Conservation (phyloP, 2,888 invertebrate species). For the Cataglyphis rosenhaueri region DNA sequence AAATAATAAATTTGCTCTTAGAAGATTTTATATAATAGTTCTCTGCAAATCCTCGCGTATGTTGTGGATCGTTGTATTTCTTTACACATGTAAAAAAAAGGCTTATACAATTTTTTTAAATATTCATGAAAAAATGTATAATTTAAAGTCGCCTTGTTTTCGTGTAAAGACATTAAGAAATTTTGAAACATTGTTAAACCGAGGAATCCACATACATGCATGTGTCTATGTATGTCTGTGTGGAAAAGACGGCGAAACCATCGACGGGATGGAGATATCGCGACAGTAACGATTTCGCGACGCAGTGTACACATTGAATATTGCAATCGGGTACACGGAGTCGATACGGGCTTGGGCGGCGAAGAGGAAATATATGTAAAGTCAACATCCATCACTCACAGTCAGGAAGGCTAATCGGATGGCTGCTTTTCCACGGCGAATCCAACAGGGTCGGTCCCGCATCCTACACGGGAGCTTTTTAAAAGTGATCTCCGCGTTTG, state of each 20-base stretch:
- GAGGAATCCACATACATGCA: constrained; percentile 42
- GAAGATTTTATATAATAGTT: not conserved
- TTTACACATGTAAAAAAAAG: not conserved
- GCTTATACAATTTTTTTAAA: not conserved
- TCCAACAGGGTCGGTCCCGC: constrained; percentile 16
- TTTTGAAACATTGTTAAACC: constrained; percentile 39
- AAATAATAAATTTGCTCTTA: not conserved
- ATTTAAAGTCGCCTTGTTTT: not conserved
- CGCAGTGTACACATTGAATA: constrained; percentile 73
- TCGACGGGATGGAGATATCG: constrained; percentile 66
- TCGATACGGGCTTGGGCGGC: constrained; percentile 66
- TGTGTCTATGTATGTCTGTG: not conserved
- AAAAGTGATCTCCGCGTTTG: constrained; percentile 27
- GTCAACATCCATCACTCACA: constrained; percentile 78
- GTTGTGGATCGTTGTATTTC: not conserved
- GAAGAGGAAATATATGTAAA: constrained; percentile 77
- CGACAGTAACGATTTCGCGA: constrained; percentile 64
- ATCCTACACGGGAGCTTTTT: constrained; percentile 8
- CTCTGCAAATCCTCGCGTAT: not conserved
- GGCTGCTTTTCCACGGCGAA: constrained; percentile 66
- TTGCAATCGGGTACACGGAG: constrained; percentile 73
- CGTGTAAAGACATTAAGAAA: constrained; percentile 42
- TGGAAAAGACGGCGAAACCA: constrained; percentile 52
- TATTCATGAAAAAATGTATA: not conserved
- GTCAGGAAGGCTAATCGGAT: constrained; percentile 75